These are phyloP conservation scores for Scyliorhinus canicula DNA, from an alignment of 2,797 vertebrate species.

Conservation along the genomic window DNA sequence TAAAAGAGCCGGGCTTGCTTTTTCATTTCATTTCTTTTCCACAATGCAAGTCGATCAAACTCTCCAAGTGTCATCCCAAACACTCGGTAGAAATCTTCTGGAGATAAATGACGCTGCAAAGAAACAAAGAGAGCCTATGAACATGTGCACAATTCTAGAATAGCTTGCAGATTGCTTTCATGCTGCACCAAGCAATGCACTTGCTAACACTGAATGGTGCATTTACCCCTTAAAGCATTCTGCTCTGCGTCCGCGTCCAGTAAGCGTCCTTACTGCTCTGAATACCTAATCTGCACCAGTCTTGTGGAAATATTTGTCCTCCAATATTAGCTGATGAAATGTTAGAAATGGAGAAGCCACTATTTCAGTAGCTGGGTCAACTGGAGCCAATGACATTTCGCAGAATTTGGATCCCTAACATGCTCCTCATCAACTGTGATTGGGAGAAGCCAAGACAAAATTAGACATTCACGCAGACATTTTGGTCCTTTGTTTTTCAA, in stretches of 20 bases:
- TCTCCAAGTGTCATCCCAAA: constrained; percentile 94
- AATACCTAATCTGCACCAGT: not conserved
- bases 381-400: not conserved
- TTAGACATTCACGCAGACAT: not conserved
- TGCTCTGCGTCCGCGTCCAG: too few species aligned
- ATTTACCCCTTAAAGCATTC: not conserved
- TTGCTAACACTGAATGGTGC: not conserved
- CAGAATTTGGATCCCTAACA: not conserved
- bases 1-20: constrained; percentile 96
- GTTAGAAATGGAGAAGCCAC: not conserved
- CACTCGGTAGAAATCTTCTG: constrained; percentile 91
- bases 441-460: not conserved
- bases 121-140: not conserved
- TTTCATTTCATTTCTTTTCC: constrained; percentile 97
- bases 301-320: not conserved
- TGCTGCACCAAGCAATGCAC: not conserved
- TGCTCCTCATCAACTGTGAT: not conserved
- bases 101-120: constrained; percentile 83
- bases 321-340: not conserved
- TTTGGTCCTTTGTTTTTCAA: not conserved
- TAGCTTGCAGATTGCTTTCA: not conserved
- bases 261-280: too few species aligned
- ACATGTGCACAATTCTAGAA: not conserved
- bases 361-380: not conserved
- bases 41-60: constrained; percentile 95